Base-by-base conservation (phyloP, 2,888 invertebrate genomes). In the Agriotes lineatus region DNA sequence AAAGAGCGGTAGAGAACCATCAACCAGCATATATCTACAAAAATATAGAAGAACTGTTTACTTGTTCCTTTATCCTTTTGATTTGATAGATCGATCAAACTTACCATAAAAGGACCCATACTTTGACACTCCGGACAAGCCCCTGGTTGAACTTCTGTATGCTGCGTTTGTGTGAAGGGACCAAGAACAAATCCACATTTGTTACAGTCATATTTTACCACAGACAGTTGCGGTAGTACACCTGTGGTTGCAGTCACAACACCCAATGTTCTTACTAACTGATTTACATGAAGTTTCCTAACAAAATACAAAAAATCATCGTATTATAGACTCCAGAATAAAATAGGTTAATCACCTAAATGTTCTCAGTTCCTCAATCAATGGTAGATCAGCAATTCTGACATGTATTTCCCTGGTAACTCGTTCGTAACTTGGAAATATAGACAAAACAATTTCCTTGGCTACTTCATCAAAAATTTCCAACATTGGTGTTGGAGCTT, bases 121-220 rank as follows among this genome's bases (percentile, higher is more conserved):
- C 96, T 96, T 83, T 99, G 99, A 88, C 99, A 99, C 81, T 99
- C 97, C 0, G 99, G 99, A 86, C 99, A 99, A 0, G 95, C 94
- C 0, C 96, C 96, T 0, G 99, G 99, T 79, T 94, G 96, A 0
- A 98, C 94, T 86, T 99, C 99, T 2, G 93, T 86, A 79, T 93
- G 93, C 84, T 97, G 97, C 0, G 93, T 90, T 85, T 99, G 99
- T 12, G 95, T 93, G 82, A 97, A 99, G 0, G 99, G 99, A 0
- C 99, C 99, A 74, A 99, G 85, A 19, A 99, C 88, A 81, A 94
- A 97, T 5, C 95, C 95, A 83, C 99, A 99, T 78, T 97, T 93
- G 74, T 93, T 93, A 87, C 99, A 99, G 84, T 99, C 98, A 81
- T 96, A 99, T 82, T 98, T 99, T 56, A 99, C 94, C 39, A 99